Base-by-base conservation (phyloP, 2,113 vertebrate genomes). In the Excalfactoria chinensis region DNA sequence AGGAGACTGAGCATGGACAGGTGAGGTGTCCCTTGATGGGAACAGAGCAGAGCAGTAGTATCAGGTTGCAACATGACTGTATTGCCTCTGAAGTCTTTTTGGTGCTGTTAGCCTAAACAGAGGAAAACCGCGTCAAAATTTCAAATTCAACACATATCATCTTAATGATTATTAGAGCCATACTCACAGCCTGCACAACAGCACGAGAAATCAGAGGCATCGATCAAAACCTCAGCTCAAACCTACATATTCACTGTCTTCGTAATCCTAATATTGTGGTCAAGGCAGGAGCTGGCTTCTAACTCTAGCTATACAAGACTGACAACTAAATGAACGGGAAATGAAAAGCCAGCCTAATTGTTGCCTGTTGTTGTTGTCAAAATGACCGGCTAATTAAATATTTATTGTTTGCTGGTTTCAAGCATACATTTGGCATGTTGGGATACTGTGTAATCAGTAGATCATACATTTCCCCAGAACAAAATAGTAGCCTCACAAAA, bases 321-420 rank as follows among this genome's bases (percentile, higher is more conserved):
- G 89, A 95, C 92, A 96, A 85, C 77, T 89, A 95, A 91, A 94
- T 93, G 89, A 93, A 94, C 1, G 35, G 49, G 93, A 96, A 97
- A 95, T 93, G 89, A 94, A 97, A 96, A 97, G 88, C 74, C 77
- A 60, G 86, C 93, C 85, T 94, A 96, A 96, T 95, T 92, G 86
- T 81, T 94, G 94, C 91, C 95, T 90, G 72, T 85, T 92, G 90
- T 84, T 87, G 89, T 76, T 93, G 79, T 95, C 91, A 70, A 94
- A 96, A 96, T 90, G 95, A 95, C 91, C 59, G 2, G 84, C 88
- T 95, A 97, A 97, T 97, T 96, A 97, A 96, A 96, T 95, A 95
- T 97, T 96, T 96, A 93, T 94, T 96, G 91, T 96, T 95, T 96
- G 95, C 90, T 89, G 93, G 84, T 95, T 94, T 95, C 84, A 88